A percentile compares a stretch with the other conserved stretches of the same genome.
Conservation (phyloP, 2,888 invertebrate genomes). For the Sphaerophoria taeniata region DNA sequence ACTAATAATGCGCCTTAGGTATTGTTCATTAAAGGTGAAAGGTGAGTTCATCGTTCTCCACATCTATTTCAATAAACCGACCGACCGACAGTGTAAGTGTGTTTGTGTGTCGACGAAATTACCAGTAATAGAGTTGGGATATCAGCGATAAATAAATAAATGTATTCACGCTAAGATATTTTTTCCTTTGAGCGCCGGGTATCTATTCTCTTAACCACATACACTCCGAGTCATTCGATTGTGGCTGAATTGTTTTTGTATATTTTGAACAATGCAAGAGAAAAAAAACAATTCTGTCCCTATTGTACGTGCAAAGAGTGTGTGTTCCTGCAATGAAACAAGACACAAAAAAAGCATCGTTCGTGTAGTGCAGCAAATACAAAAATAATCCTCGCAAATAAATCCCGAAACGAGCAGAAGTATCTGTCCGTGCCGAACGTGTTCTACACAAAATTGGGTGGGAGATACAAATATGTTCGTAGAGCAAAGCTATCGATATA, state of each 20-base stretch:
- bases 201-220: not conserved
- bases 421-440: constrained; percentile 14
- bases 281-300: too few relatives aligned
- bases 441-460: constrained; percentile 45
- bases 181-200: constrained; percentile 13
- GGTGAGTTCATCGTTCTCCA: constrained; percentile 65
- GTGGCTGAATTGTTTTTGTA: not conserved
- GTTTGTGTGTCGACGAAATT: constrained; percentile 31
- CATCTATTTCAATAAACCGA: constrained; percentile 19
- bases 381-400: not conserved
- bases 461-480: not conserved
- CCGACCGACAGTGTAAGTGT: not conserved
- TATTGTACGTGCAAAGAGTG: not conserved
- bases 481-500: not conserved
- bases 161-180: constrained; percentile 5
- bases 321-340: constrained; percentile 12
- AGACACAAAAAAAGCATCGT: not conserved
- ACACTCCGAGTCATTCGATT: not conserved
- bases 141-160: constrained; percentile 39
- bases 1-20: constrained; percentile 56
- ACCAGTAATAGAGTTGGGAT: constrained; percentile 60
- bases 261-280: not conserved
- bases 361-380: constrained; percentile 8
- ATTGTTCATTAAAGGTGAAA: constrained; percentile 65
- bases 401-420: constrained; percentile 13